These are phyloP conservation scores for Himalopsyche tibetana DNA, from an alignment of 2,888 invertebrate species.

Conservation along the genomic window DNA sequence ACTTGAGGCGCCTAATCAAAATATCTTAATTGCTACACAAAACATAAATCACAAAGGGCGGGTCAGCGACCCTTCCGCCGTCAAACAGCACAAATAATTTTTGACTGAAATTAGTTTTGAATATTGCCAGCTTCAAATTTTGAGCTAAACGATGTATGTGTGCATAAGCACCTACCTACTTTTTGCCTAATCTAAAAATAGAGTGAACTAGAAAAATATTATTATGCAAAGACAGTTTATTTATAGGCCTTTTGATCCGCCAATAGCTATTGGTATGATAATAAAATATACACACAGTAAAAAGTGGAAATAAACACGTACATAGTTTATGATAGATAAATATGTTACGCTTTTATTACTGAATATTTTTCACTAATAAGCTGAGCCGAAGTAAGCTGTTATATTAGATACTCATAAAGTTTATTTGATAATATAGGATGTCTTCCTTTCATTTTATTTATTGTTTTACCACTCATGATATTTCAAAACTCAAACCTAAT, in stretches of 20 bases:
- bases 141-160: slow-evolving; percentile 38
- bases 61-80: slow-evolving; percentile 57
- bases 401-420: no score
- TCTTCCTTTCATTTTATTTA: no score
- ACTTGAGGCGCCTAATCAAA: slow-evolving; percentile 17
- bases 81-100: slow-evolving; percentile 51
- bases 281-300: no score
- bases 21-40: slow-evolving; percentile 20
- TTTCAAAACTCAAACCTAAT: no score
- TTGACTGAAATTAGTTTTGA: slow-evolving; percentile 46
- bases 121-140: slow-evolving; percentile 55
- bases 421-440: no score
- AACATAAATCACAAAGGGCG: slow-evolving; percentile 57
- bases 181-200: slow-evolving; percentile 49
- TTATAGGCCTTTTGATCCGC: slow-evolving; percentile 36
- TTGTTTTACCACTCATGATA: no score
- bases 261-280: no score
- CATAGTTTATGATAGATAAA: no score
- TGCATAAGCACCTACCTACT: slow-evolving; percentile 46
- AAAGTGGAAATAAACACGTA: no score
- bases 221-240: slow-evolving; percentile 45
- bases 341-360: no score
- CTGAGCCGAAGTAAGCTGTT: no score
- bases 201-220: slow-evolving; percentile 50
- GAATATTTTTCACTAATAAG: no score